Conservation (phyloP, 1,140 invertebrate genomes). For the Drosophila mayri region DNA sequence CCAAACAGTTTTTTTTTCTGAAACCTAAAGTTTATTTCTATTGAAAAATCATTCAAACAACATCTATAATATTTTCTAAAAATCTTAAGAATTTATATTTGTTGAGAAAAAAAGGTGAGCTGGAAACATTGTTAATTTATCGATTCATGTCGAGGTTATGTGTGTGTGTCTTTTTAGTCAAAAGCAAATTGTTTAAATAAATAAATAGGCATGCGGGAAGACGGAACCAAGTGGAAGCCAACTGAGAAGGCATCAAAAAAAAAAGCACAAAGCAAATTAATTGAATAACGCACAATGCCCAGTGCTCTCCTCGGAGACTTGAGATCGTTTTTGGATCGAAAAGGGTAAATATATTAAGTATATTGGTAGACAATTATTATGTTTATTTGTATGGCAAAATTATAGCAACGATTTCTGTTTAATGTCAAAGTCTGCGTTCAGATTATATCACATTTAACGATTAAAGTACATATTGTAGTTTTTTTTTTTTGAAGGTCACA, state of each 20-base stretch:
- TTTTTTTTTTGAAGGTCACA: background rate
- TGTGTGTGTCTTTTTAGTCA: constrained; percentile 55
- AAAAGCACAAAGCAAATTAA: constrained; percentile 18
- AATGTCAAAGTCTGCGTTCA: background rate
- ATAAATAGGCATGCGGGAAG: constrained; percentile 65
- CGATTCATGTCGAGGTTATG: background rate
- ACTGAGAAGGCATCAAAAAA: background rate
- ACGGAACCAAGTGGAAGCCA: constrained; percentile 25
- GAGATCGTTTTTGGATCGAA: background rate
- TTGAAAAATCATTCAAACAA: no score
- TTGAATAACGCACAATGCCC: constrained; percentile 12
- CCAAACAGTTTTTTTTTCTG: no score
- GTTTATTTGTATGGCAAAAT: background rate
- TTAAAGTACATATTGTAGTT: background rate
- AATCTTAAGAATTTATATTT: no score
- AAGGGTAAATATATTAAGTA: background rate
- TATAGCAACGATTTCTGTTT: background rate
- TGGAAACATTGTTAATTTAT: no score
- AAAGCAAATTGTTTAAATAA: constrained; percentile 79
- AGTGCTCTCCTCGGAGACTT: background rate
- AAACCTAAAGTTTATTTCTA: no score
- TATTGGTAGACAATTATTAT: background rate
- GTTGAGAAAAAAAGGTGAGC: no score
- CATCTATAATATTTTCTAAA: no score
- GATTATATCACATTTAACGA: background rate